Percentiles rank a stretch among this genome's conserved stretches.
Evolutionary conservation across 2,113 vertebrate species (phyloP).

Genomic region (Arvicanthis niloticus): DNA sequence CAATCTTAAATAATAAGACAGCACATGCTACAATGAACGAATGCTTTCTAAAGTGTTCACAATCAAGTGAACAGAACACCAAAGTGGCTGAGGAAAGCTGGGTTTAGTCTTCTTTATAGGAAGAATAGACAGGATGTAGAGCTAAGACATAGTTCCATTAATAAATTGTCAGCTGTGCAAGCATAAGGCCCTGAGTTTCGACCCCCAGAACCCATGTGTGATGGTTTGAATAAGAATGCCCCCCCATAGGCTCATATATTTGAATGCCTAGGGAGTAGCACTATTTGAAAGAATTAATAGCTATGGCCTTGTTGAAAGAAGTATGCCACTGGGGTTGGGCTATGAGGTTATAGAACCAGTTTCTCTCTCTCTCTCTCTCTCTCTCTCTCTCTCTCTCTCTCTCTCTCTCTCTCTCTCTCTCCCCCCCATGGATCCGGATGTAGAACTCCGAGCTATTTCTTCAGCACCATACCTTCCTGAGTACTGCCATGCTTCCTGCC

Average conservation of each 20-base stretch:
- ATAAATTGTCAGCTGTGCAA: background rate
- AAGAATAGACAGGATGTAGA: background rate
- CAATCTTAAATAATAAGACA: background rate
- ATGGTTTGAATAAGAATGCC: background rate
- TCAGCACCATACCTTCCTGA: background rate
- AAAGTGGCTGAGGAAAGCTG: background rate
- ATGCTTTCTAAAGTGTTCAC: background rate
- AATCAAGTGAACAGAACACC: background rate
- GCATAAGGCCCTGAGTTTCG: background rate
- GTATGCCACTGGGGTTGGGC: background rate
- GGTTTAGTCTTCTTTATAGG: background rate
- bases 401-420: background rate
- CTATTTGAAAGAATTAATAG: background rate
- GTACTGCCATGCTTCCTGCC: background rate
- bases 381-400: background rate
- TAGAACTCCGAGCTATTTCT: background rate
- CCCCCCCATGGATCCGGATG: background rate
- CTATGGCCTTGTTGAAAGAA: background rate
- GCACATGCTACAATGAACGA: background rate
- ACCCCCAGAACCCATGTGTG: background rate
- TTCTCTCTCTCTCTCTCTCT: background rate
- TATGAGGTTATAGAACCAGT: background rate
- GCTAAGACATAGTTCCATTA: background rate
- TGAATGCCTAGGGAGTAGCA: background rate
- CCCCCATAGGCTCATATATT: background rate